Base-by-base conservation (phyloP, 2,888 invertebrate genomes). In the Timandra comae region DNA sequence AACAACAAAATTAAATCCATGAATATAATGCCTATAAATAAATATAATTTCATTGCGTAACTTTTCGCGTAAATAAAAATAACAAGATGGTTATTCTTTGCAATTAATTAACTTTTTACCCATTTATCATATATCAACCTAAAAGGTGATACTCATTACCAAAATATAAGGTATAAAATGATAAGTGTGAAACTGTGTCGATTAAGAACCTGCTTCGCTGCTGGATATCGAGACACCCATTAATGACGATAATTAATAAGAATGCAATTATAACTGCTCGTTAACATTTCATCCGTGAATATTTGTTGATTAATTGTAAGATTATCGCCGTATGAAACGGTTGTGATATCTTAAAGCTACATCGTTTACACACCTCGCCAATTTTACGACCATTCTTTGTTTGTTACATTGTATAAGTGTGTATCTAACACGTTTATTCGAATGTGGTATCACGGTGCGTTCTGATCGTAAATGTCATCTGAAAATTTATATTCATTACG, bases 401-500 rank as follows among this genome's bases (percentile, higher is more conserved):
- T 27, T 31, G 12, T 25, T 16, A 23, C 26, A 8, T 35, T 32
- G 26, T 29, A 7, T 29, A 33, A 38, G 73, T 72, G 68, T 61
- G 69, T 75, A 66, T 72, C 75, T 70, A 70, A 76, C 71, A 68
- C 67, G 69, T 73, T 67, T 74, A 73, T 73, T 71, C 72, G 67
- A 74, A 76, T 70, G 70, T 72, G 63, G 72, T 80, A 79, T 77
- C 80, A 78, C 70, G 71, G 74, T 64, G 77, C 65, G 76, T 65
- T 66, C 60, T 70, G 78, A 77, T 82, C 84, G 80, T 85, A 81
- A 84, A 85, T 80, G 84, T 84, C 84, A 81, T 81, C 77, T 73
- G 76, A 79, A 82, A 82, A 85, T 85, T 84, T 85, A 85, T 85
- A 82, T 84, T 81, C 79, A 84, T 80, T 78, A 81, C 84, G 82